Conservation (phyloP, 2,113 vertebrate genomes). For the Platanista minor region DNA sequence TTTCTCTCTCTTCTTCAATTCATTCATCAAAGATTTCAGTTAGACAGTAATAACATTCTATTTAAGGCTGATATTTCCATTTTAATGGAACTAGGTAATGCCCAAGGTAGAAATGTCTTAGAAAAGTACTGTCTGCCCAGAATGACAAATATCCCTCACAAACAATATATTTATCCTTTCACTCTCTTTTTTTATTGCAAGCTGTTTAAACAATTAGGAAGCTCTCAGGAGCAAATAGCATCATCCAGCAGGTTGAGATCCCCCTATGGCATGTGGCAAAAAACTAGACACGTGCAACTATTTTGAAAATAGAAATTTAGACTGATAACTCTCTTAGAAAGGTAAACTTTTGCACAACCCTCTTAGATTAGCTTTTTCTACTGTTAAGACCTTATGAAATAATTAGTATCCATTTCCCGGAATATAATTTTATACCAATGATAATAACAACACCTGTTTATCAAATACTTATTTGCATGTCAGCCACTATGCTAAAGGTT, state of each 20-base stretch:
- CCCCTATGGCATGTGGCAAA: not conserved
- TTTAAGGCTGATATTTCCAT: not conserved
- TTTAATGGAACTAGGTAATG: not conserved
- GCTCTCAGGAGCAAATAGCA: not conserved
- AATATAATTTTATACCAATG: not conserved
- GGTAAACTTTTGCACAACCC: not conserved
- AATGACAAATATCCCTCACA: not conserved
- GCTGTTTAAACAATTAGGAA: not conserved
- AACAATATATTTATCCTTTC: not conserved
- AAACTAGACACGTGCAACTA: not conserved
- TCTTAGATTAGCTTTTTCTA: not conserved
- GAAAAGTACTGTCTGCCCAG: not conserved
- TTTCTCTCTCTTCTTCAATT: not conserved
- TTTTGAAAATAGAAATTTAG: slow-evolving; percentile 15
- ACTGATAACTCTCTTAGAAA: not conserved
- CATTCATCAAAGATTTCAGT: slow-evolving; percentile 11
- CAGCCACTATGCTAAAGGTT: not conserved
- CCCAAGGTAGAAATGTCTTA: not conserved
- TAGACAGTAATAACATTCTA: not conserved
- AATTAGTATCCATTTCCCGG: not conserved
- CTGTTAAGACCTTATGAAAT: not conserved
- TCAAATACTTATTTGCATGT: not conserved
- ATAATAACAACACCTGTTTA: not conserved
- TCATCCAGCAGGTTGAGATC: not conserved
- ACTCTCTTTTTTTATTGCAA: not conserved